phyloP scores from a whole-genome alignment of 2,797 vertebrate genomes.

The Leontocebus nigricollis region DNA sequence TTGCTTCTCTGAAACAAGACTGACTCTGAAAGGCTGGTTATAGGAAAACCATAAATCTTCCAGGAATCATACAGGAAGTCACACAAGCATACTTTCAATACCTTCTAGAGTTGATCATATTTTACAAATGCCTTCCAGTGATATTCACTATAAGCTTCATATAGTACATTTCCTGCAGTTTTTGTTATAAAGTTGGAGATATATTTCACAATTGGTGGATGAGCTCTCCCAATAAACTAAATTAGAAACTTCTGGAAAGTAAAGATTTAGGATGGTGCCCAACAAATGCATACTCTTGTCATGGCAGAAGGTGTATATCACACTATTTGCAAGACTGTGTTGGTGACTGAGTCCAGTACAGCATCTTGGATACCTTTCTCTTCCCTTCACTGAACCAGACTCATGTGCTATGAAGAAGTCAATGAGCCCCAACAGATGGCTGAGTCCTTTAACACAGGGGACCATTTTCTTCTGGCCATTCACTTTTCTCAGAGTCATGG shows the following conservation, averaged over 20 bases:
- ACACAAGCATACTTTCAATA: not conserved
- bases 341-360: not conserved
- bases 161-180: not conserved
- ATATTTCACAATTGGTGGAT: not conserved
- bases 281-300: not conserved
- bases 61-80: not conserved
- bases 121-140: not conserved
- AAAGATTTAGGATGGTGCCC: not conserved
- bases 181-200: not conserved
- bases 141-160: not conserved
- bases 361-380: not conserved
- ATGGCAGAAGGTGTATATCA: not conserved
- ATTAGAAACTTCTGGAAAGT: constrained; percentile 11
- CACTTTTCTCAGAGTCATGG: not conserved
- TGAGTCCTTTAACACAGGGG: not conserved
- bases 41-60: constrained; percentile 1
- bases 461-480: not conserved
- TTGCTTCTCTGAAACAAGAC: constrained; percentile 31
- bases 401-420: not conserved
- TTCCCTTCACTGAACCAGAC: not conserved
- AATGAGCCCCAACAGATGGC: not conserved
- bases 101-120: not conserved
- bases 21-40: not conserved
- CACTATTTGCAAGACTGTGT: not conserved
- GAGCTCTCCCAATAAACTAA: not conserved